Percentiles rank a stretch among this genome's conserved stretches.
Conservation (phyloP, 2,797 vertebrate genomes). For the Tokudaia muenninki region DNA sequence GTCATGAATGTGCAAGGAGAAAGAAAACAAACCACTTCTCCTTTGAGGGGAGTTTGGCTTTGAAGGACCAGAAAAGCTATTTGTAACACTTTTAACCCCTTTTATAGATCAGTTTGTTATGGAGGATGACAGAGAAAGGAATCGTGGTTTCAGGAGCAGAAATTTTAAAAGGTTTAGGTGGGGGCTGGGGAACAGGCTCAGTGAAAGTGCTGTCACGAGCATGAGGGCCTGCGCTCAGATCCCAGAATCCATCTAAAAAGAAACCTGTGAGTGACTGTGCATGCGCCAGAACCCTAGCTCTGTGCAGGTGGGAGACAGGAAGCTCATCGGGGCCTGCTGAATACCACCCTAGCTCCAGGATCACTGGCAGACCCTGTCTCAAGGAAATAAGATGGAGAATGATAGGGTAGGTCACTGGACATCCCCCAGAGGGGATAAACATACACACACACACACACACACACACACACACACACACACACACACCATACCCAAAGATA, state of each 20-base stretch:
- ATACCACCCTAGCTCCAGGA: background rate
- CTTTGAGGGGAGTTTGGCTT: background rate
- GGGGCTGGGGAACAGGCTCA: background rate
- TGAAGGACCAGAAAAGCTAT: background rate
- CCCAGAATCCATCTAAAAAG: background rate
- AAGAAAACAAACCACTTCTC: constrained; percentile 19
- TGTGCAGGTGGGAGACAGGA: background rate
- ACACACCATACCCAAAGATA: background rate
- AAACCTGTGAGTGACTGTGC: background rate
- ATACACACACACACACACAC: background rate
- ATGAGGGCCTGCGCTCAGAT: background rate
- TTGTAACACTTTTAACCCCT: constrained; percentile 16
- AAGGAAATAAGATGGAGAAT: background rate
- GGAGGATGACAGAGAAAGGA: constrained; percentile 43
- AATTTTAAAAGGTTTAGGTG: background rate
- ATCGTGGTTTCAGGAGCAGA: constrained; percentile 8
- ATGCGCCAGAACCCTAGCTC: background rate
- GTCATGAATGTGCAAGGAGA: background rate
- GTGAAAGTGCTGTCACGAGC: background rate
- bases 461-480: too few relatives aligned
- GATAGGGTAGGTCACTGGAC: background rate
- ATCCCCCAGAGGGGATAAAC: background rate
- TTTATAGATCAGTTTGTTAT: constrained; percentile 62
- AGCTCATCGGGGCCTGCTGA: background rate
- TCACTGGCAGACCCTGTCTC: background rate